Conservation (phyloP, 2,888 invertebrate species). For the Nysson spinosus region DNA sequence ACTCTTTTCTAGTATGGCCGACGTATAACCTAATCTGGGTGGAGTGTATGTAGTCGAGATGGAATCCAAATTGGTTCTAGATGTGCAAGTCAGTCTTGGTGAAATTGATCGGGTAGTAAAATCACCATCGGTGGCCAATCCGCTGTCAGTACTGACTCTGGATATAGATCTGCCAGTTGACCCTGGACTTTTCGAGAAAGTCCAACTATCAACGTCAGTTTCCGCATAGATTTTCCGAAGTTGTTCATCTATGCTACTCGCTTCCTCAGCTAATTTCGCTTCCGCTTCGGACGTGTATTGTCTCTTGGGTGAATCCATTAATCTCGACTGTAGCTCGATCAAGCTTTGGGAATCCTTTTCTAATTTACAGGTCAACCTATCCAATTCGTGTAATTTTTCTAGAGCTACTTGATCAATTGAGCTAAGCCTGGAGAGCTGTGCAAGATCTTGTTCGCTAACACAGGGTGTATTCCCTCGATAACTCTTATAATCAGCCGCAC, state of each 20-base stretch:
- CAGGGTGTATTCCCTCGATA: constrained; percentile 87
- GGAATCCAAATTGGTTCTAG: constrained; percentile 71
- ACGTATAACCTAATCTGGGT: constrained; percentile 81
- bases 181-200: constrained; percentile 83
- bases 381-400: constrained; percentile 88
- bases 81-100: constrained; percentile 71
- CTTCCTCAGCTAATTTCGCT: constrained; percentile 82
- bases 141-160: constrained; percentile 80
- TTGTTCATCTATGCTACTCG: constrained; percentile 84
- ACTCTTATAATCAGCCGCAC: constrained; percentile 88
- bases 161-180: constrained; percentile 74
- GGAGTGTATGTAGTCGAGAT: constrained; percentile 69
- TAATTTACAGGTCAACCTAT: constrained; percentile 86
- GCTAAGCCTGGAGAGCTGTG: constrained; percentile 86
- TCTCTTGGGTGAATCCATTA: constrained; percentile 83
- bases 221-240: constrained; percentile 84
- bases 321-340: constrained; percentile 85
- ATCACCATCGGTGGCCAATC: constrained; percentile 82
- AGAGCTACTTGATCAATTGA: constrained; percentile 88
- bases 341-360: constrained; percentile 88
- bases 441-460: constrained; percentile 88
- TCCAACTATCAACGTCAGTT: constrained; percentile 83
- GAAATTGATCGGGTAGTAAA: constrained; percentile 75
- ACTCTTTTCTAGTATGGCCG: constrained; percentile 81
- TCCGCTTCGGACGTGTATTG: constrained; percentile 79